phyloP scores from a whole-genome alignment of 2,888 invertebrate species.

The Timandra comae region DNA sequence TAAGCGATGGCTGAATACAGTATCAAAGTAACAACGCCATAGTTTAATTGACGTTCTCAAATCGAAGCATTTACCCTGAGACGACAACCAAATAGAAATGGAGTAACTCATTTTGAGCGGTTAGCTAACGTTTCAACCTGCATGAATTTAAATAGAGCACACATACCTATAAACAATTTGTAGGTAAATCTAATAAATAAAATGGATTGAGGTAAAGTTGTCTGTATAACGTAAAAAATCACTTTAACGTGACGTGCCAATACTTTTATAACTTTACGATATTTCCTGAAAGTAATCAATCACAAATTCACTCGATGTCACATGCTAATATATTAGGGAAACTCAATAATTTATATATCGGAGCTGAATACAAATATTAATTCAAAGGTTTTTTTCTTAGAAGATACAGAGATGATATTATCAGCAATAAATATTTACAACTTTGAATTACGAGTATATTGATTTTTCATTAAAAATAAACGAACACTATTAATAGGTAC shows the following conservation, averaged over 20 bases:
- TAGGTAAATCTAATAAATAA: no score
- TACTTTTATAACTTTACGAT: constrained; percentile 16
- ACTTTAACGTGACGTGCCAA: constrained; percentile 10
- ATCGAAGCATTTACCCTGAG: constrained; percentile 44
- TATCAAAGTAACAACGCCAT: constrained; percentile 46
- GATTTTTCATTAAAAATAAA: no score
- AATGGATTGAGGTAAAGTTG: no score
- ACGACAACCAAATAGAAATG: constrained; percentile 29
- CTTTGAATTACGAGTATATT: no score
- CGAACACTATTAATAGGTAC: no score
- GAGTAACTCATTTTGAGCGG: constrained; percentile 33
- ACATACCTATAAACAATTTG: no score
- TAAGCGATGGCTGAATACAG: constrained; percentile 39
- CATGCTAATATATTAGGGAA: constrained; percentile 16
- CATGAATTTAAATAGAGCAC: no score
- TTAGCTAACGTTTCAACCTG: no score
- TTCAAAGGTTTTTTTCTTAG: no score
- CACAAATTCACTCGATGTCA: constrained; percentile 15
- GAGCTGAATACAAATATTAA: constrained; percentile 8
- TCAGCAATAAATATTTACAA: no score
- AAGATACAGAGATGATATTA: no score
- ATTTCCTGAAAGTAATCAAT: constrained; percentile 14
- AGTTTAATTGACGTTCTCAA: constrained; percentile 50
- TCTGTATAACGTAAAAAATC: constrained; percentile 13
- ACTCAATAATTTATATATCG: constrained; percentile 15